Evolutionary conservation across 2,113 vertebrate species (phyloP).

Genomic region (Megaleporinus macrocephalus): DNA sequence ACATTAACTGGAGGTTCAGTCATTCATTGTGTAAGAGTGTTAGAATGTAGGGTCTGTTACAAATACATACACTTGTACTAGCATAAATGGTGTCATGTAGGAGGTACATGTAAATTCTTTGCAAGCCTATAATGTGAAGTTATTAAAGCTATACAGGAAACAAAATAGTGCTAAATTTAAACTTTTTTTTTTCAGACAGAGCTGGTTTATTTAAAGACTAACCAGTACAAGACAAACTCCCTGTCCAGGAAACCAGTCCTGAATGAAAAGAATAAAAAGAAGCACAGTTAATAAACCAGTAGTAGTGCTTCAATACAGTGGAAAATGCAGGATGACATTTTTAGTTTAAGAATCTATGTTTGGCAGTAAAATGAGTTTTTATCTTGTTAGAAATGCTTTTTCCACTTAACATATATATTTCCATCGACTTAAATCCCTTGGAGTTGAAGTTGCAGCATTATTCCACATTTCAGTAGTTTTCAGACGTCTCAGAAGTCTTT

Average conservation of each 20-base stretch:
- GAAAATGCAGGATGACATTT: background rate
- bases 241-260: too few relatives aligned
- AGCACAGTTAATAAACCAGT: background rate
- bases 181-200: background rate
- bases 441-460: background rate
- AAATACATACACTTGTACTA: background rate
- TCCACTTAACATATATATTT: background rate
- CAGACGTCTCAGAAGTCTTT: constrained; percentile 29
- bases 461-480: constrained; percentile 25
- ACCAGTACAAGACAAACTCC: too few relatives aligned
- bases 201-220: too few relatives aligned
- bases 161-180: background rate
- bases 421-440: background rate
- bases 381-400: background rate
- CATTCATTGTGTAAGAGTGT: background rate
- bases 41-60: background rate
- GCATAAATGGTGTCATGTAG: background rate
- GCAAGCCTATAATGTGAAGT: too few relatives aligned
- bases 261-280: background rate
- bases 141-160: background rate
- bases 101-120: background rate
- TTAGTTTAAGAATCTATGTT: background rate
- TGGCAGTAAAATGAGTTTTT: background rate
- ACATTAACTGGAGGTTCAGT: background rate
- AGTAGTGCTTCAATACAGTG: background rate